Evolutionary conservation across 2,888 invertebrate genomes (phyloP).

Genomic region (Eledone cirrhosa): DNA sequence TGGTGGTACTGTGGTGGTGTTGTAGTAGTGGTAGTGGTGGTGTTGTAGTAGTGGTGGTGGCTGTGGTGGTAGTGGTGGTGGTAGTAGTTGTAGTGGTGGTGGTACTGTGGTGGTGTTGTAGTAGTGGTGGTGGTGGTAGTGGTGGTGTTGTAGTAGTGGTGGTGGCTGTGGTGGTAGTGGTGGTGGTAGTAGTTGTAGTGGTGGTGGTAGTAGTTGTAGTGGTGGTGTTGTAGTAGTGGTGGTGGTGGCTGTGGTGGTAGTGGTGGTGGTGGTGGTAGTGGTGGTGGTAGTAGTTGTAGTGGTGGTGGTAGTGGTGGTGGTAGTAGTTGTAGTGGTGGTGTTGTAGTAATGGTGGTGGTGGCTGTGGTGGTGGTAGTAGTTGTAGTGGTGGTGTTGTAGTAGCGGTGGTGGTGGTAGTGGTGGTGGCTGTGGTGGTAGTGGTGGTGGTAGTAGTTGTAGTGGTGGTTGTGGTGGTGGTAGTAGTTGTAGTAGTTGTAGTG

Average conservation of each 20-base stretch:
- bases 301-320: background rate
- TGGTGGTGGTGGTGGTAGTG: conserved; percentile 26
- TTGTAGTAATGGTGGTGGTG: conserved; percentile 32
- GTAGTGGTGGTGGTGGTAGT: conserved; percentile 30
- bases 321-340: conserved; percentile 32
- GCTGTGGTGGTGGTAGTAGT: conserved; percentile 32
- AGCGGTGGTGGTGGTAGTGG: conserved; percentile 20
- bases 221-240: conserved; percentile 32
- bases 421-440: too few relatives aligned
- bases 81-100: conserved; percentile 32
- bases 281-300: background rate
- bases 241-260: conserved; percentile 32
- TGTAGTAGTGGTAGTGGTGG: too few relatives aligned
- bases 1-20: conserved; percentile 16
- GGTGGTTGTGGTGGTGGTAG: conserved; percentile 32
- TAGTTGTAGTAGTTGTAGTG: conserved; percentile 32
- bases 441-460: background rate
- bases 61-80: conserved; percentile 32
- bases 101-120: conserved; percentile 32
- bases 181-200: conserved; percentile 32
- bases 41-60: background rate
- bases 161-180: background rate
- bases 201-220: conserved; percentile 32
- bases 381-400: conserved; percentile 31
- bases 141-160: background rate